Base-by-base conservation (phyloP, 35 echinoderm and acorn worm species). In the Stichopus chloronotus region DNA sequence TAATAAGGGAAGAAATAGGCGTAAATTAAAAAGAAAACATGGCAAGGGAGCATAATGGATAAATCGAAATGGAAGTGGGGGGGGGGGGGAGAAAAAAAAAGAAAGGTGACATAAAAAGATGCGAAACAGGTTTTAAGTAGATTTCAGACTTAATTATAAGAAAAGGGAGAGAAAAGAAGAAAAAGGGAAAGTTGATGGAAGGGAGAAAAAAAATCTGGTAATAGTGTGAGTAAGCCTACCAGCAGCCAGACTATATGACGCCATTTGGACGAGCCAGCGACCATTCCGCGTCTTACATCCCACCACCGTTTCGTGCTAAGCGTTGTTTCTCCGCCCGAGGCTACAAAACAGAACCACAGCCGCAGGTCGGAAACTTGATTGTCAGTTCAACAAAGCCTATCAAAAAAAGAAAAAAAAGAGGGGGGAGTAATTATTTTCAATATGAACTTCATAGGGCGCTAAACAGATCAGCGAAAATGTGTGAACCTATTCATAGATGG, bases 281-380 rank as follows among this genome's bases (percentile, higher is more conserved):
- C 56, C 52, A 55, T 17, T 83, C 80, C 80, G 30, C 30, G 10
- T 83, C 52, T 57, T 83, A 83, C 80, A 83, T 55, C 52, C 55
- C 56, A 74, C 5, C 43, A 30, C 43, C 80, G 80, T 83, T 83
- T 55, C 80, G 80, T 55, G 80, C 56, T 83, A 83, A 57, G 52
- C 25, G 55, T 54, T 83, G 80, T 83, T 83, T 83, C 80, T 55
- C 52, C 52, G 80, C 80, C 80, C 80, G 52, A 83, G 80, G 80
- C 80, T 83, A 83, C 80, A 83, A 83, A 83, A 83, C 30, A 83
- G 52, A 83, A 53, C 80, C 52, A 83, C 80, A 53, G 80, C 80
- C 80, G 80, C 80, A 83, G 80, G 56, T 25, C 80, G 52, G 80
- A 83, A 83, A 57, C 30, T 57, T 57, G 80, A 83, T 83, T 83